phyloP scores from a whole-genome alignment of 2,113 vertebrate genomes.

The Mandrillus leucophaeus region DNA sequence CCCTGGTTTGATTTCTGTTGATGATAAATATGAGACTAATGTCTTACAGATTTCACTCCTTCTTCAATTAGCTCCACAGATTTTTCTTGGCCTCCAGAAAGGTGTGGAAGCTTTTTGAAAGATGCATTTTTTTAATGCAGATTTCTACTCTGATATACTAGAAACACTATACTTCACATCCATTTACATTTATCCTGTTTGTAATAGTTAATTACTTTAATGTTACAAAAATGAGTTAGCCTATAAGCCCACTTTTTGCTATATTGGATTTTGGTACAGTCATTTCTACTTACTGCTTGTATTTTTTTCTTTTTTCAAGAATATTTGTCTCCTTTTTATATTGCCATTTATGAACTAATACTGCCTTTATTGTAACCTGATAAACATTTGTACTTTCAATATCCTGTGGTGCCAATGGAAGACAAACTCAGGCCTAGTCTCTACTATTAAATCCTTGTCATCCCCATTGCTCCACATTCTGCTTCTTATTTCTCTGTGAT shows the following conservation, averaged over 20 bases:
- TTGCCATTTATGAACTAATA: not conserved
- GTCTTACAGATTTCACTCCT: constrained; percentile 50
- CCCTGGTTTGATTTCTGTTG: constrained; percentile 45
- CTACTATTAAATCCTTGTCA: not conserved
- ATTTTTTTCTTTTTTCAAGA: not conserved
- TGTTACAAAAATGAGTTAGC: not conserved
- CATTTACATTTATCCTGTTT: not conserved
- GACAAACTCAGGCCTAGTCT: not conserved
- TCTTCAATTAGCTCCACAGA: constrained; percentile 47
- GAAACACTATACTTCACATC: not conserved
- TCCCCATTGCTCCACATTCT: not conserved
- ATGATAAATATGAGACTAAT: constrained; percentile 45
- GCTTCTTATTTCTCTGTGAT: not conserved
- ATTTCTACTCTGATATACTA: not conserved
- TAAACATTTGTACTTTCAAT: not conserved
- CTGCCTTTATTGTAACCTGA: not conserved
- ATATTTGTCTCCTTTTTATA: not conserved
- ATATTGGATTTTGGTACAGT: not conserved
- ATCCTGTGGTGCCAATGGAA: not conserved
- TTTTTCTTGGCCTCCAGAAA: constrained; percentile 63
- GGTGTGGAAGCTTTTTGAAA: constrained; percentile 49
- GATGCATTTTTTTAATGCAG: constrained; percentile 5
- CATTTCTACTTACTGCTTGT: not conserved
- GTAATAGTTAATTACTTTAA: constrained; percentile 7
- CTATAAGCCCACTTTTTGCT: not conserved